Conservation (phyloP, 2,113 vertebrate genomes). For the Piprites chloris region DNA sequence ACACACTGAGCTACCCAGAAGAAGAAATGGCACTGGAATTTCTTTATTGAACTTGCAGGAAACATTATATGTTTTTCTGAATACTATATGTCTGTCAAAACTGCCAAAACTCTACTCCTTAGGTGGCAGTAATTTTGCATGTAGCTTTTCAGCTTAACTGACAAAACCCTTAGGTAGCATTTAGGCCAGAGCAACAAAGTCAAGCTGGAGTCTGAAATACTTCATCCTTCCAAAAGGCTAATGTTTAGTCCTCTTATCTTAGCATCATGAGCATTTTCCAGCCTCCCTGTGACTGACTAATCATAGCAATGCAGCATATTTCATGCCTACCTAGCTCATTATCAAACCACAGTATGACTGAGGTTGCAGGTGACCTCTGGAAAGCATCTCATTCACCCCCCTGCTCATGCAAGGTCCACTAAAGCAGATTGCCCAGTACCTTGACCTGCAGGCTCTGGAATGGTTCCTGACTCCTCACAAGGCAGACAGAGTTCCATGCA, state of each 20-base stretch:
- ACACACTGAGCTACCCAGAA: neutral
- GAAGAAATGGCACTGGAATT: neutral
- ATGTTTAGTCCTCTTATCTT: neutral
- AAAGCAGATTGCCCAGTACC: neutral
- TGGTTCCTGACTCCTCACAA: neutral
- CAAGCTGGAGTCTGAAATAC: neutral
- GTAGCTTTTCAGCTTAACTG: neutral
- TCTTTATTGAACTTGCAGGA: neutral
- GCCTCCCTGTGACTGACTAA: neutral
- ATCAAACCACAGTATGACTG: neutral
- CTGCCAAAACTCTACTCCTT: neutral
- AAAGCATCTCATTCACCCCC: neutral
- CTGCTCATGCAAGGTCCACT: neutral
- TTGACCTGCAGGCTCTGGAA: neutral
- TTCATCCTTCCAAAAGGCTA: neutral
- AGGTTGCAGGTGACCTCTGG: neutral
- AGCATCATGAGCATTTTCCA: neutral
- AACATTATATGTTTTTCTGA: neutral
- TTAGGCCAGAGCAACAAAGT: neutral
- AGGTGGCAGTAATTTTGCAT: neutral
- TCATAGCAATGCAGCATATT: neutral
- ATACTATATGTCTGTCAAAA: neutral
- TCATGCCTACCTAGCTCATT: neutral
- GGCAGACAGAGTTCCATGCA: neutral
- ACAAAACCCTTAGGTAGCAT: neutral